Evolutionary conservation across 2,888 invertebrate genomes (phyloP).

Genomic region (Lissocephala sabroskyi): DNA sequence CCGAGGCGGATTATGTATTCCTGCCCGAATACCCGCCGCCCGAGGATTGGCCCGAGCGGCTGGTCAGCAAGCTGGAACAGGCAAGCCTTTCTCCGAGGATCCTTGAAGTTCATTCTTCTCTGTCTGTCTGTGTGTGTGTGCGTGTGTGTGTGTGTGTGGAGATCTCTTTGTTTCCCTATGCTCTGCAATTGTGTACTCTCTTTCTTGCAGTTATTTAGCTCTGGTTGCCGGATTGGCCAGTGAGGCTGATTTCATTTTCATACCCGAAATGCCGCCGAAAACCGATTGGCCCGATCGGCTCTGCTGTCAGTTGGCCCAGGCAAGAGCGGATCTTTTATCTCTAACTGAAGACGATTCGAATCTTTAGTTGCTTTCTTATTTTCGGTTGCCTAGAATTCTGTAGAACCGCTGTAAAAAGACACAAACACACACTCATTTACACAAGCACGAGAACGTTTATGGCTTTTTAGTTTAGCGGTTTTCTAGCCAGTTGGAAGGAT

Average conservation of each 20-base stretch:
- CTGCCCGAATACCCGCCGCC: constrained; percentile 98
- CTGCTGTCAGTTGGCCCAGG: constrained; percentile 83
- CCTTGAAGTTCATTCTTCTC: no score
- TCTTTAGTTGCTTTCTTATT: no score
- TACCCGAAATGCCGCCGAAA: constrained; percentile 89
- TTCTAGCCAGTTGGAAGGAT: background rate
- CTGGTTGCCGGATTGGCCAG: constrained; percentile 86
- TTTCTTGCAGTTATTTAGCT: constrained; percentile 82
- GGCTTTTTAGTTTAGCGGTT: no score
- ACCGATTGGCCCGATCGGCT: constrained; percentile 83
- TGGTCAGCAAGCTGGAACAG: constrained; percentile 96
- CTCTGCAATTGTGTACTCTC: constrained; percentile 12
- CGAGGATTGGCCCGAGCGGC: constrained; percentile 91
- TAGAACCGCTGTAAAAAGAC: background rate
- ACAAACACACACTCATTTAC: constrained; percentile 2
- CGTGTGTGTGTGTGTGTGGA: constrained; percentile 17
- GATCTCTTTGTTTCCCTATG: constrained; percentile 16
- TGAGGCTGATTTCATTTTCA: constrained; percentile 91
- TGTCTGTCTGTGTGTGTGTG: constrained; percentile 2
- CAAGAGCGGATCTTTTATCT: constrained; percentile 67
- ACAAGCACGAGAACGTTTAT: no score
- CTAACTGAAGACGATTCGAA: background rate
- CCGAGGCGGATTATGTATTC: constrained; percentile 99
- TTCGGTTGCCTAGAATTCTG: no score
- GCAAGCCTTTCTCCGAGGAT: no score